Conservation (phyloP, 2,888 invertebrate genomes). For the Ichneumoninae sp. region DNA sequence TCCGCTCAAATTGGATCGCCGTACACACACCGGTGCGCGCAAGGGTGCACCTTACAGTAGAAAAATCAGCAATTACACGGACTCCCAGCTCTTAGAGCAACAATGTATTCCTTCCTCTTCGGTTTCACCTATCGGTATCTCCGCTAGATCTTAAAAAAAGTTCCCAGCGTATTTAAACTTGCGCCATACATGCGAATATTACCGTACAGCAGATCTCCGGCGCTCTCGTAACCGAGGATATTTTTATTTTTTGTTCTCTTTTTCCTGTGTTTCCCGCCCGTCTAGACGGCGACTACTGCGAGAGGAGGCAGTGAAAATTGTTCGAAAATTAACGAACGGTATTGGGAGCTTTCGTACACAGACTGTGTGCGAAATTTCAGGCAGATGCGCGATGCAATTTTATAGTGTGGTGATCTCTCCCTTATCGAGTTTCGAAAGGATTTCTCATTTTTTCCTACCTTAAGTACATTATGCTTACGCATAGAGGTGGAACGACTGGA, state of each 20-base stretch:
- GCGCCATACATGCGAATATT: background rate
- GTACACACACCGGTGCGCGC: background rate
- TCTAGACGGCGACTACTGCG: constrained; percentile 93
- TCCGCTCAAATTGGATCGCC: background rate
- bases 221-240: constrained; percentile 2
- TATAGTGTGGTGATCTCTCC: too few relatives aligned
- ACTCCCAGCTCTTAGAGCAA: constrained; percentile 35
- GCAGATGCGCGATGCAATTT: too few relatives aligned
- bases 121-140: constrained; percentile 11
- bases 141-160: constrained; percentile 17
- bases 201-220: background rate
- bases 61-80: constrained; percentile 44
- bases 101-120: constrained; percentile 44
- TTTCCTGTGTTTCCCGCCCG: constrained; percentile 58
- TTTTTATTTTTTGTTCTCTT: background rate
- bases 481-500: too few relatives aligned
- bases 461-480: too few relatives aligned
- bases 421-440: too few relatives aligned
- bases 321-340: too few relatives aligned
- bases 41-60: constrained; percentile 12
- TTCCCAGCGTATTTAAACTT: constrained; percentile 31
- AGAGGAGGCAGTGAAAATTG: constrained; percentile 90
- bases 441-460: too few relatives aligned
- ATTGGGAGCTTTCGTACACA: too few relatives aligned
- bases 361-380: too few relatives aligned